Conservation (phyloP, 37 sponge, comb jelly and placozoan genomes). For the Diacarnus erythraeanus region DNA sequence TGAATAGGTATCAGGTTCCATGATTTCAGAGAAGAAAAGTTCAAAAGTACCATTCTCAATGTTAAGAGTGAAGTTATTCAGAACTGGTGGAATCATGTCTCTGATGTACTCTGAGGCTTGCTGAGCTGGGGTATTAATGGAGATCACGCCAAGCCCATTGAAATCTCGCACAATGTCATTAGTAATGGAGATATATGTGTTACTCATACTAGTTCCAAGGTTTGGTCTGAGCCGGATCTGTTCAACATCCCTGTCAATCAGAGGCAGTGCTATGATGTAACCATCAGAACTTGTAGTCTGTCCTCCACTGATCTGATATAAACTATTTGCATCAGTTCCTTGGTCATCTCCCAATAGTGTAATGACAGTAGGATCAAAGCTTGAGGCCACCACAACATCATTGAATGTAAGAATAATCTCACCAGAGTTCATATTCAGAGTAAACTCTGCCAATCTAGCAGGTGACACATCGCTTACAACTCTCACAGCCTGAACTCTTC, state of each 20-base stretch:
- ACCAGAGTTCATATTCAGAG: constrained; percentile 81
- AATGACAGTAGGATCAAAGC: constrained; percentile 54
- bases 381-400: constrained; percentile 71
- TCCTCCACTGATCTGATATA: constrained; percentile 77
- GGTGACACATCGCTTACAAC: constrained; percentile 46
- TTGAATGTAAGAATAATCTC: constrained; percentile 75
- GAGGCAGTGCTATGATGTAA: constrained; percentile 53
- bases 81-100: constrained; percentile 68
- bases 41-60: constrained; percentile 52
- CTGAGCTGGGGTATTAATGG: constrained; percentile 42
- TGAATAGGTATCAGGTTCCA: constrained; percentile 65
- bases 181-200: constrained; percentile 72
- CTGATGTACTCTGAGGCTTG: constrained; percentile 66
- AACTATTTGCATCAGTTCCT: constrained; percentile 35
- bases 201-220: constrained; percentile 65
- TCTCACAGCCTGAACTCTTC: neutral
- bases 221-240: constrained; percentile 64
- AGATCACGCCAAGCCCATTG: constrained; percentile 59
- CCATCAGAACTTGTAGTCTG: constrained; percentile 65
- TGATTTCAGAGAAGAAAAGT: constrained; percentile 79
- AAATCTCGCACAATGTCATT: constrained; percentile 56
- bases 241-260: constrained; percentile 62
- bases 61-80: constrained; percentile 75
- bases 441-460: constrained; percentile 57
- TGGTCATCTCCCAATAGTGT: constrained; percentile 53